Base-by-base conservation (phyloP, 2,113 vertebrate species). In the Gymnobelideus leadbeateri region DNA sequence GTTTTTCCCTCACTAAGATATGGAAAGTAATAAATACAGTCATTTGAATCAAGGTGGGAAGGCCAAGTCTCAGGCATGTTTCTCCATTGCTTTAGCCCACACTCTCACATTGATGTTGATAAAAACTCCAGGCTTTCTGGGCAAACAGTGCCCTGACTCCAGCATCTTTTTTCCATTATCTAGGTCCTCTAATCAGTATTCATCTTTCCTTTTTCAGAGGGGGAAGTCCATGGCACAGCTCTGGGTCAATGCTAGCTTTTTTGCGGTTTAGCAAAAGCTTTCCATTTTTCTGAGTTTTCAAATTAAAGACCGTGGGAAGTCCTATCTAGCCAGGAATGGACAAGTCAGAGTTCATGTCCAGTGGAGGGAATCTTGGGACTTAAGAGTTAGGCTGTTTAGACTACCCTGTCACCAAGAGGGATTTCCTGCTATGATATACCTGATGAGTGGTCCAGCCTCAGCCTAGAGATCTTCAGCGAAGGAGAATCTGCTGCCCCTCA, bases 1-100 rank as follows among this genome's bases (percentile, higher is more conserved):
- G 92, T 97, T 97, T 98, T 98, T 98, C 98, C 98, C 94, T 97
- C 95, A 95, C 89, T 89, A 47, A 98, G 96, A 96, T 24, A 94
- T 9, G 98, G 98, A 98, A 99, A 98, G 97, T 98, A 94, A 97
- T 96, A 97, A 97, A 98, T 97, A 97, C 93, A 96, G 95, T 97
- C 96, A 98, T 98, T 98, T 98, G 97, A 98, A 97, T 98, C 97
- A 98, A 10, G 11, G 98, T 98, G 97, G 98, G 98, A 98, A 98
- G 97, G 96, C 97, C 90, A 97, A 96, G 94, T 95, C 96, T 90
- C 89, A 49, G 97, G 96, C 95, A 98, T 97, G 93, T 97, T 97
- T 98, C 98, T 98, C 98, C 98, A 97, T 94, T 9, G 0, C 94
- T 97, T 97, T 96, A 94, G 94, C 97, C 97, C 97, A 95, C 91